Percentiles rank a stretch among this genome's conserved stretches.
Evolutionary conservation across 1,140 invertebrate genomes (phyloP).

Genomic region (Listronotus bonariensis): DNA sequence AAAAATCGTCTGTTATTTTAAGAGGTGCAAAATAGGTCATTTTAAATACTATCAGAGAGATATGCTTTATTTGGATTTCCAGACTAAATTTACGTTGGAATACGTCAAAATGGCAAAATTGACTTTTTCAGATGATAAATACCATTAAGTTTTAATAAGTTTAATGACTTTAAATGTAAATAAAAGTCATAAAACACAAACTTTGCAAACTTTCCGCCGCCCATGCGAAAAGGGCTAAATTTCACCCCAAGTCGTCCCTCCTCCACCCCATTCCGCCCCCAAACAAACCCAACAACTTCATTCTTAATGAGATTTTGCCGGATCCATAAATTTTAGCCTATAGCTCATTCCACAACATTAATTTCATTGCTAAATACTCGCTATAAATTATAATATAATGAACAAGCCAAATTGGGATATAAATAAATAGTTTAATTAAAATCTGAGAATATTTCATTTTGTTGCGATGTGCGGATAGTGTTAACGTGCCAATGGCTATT

Average conservation of each 20-base stretch:
- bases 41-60: no score
- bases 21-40: no score
- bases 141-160: no score
- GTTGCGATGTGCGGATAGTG: slow-evolving; percentile 19
- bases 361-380: slow-evolving; percentile 57
- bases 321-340: slow-evolving; percentile 57
- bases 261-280: slow-evolving; percentile 34
- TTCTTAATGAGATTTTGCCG: slow-evolving; percentile 58
- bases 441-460: slow-evolving; percentile 31
- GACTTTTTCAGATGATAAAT: no score
- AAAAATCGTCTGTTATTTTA: no score
- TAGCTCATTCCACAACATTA: slow-evolving; percentile 57
- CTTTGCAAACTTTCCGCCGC: slow-evolving; percentile 7
- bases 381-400: slow-evolving; percentile 57
- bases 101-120: no score
- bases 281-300: slow-evolving; percentile 56
- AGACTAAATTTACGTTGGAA: no score
- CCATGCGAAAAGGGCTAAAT: slow-evolving; percentile 16
- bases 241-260: slow-evolving; percentile 25
- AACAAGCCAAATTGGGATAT: slow-evolving; percentile 53
- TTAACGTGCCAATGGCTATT: slow-evolving; percentile 28
- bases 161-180: no score
- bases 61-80: no score
- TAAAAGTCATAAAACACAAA: not conserved
- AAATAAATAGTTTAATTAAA: slow-evolving; percentile 53